Percentiles rank a stretch among this genome's conserved stretches.
Evolutionary conservation across 2,888 invertebrate species (phyloP).

Genomic region (Agrochola litura): DNA sequence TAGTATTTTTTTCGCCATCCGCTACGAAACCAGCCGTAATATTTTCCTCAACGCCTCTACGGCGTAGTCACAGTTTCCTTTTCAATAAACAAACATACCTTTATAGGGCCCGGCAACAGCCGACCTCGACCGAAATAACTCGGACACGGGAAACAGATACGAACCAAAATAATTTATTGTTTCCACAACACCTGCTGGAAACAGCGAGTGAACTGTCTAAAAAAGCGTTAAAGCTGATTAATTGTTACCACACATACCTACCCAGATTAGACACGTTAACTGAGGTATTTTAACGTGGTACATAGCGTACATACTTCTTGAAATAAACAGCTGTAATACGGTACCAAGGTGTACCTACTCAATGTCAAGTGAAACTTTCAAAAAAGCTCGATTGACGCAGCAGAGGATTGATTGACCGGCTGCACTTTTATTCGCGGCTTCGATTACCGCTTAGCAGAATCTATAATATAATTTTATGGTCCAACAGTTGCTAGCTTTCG

Average conservation of each 20-base stretch:
- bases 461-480: background rate
- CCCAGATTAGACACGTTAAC: background rate
- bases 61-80: background rate
- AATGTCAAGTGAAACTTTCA: background rate
- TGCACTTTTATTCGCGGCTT: background rate
- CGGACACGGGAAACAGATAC: slow-evolving; percentile 58
- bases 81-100: slow-evolving; percentile 20
- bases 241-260: slow-evolving; percentile 11
- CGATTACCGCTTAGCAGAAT: background rate
- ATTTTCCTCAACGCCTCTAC: background rate
- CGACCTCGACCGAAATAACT: slow-evolving; percentile 59
- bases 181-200: slow-evolving; percentile 45
- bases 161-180: slow-evolving; percentile 50
- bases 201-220: slow-evolving; percentile 24
- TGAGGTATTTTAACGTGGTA: background rate
- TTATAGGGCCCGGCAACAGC: slow-evolving; percentile 42
- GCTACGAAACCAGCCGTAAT: slow-evolving; percentile 4
- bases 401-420: background rate
- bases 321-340: background rate
- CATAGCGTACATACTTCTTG: background rate
- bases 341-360: background rate
- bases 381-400: background rate
- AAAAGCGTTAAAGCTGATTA: slow-evolving; percentile 34
- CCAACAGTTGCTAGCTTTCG: background rate
- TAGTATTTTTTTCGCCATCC: background rate